Conservation (phyloP, 2,113 vertebrate genomes). For the Bungarus multicinctus region DNA sequence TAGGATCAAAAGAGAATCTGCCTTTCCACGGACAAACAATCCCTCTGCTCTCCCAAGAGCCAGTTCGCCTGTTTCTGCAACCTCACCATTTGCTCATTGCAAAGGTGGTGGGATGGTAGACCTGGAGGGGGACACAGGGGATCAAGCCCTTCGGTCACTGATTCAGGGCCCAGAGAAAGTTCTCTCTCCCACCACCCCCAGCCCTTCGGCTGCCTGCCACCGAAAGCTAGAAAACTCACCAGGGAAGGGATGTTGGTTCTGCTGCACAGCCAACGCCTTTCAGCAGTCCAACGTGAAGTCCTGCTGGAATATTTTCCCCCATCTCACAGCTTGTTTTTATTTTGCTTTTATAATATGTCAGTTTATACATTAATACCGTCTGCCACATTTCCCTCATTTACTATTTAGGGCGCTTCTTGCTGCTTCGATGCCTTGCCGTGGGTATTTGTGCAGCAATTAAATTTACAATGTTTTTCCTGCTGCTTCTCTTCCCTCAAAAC, state of each 20-base stretch:
- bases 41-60: background rate
- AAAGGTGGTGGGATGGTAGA: background rate
- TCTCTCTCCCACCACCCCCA: no score
- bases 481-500: no score
- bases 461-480: no score
- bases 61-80: no score
- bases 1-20: background rate
- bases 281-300: background rate
- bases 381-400: background rate
- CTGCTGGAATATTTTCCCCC: background rate
- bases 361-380: background rate
- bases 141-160: background rate
- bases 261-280: background rate
- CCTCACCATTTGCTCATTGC: background rate
- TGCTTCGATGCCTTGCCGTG: constrained; percentile 8
- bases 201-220: background rate
- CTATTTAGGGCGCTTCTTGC: constrained; percentile 54
- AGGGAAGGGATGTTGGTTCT: no score
- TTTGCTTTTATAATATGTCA: background rate
- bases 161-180: background rate
- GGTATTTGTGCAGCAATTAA: background rate
- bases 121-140: background rate
- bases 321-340: background rate
- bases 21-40: background rate
- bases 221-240: no score